Evolutionary conservation across 92 coral and sea anemone genomes (phyloP).

Genomic region (Parazoanthus swiftii): DNA sequence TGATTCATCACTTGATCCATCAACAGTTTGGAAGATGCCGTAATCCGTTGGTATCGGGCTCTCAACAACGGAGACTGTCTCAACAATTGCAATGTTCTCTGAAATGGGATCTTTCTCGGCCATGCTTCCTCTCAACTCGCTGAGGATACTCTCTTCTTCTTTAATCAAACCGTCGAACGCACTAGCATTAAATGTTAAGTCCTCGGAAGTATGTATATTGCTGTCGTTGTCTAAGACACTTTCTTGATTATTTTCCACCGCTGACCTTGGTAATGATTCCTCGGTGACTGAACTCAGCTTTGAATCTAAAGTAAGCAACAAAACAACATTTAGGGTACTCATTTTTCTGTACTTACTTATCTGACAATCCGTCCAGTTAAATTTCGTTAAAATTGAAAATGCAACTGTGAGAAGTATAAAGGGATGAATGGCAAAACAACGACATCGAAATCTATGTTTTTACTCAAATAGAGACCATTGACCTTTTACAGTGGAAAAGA

Average conservation of each 20-base stretch:
- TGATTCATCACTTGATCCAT: slow-evolving; percentile 38
- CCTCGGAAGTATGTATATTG: not conserved
- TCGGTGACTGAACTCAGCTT: slow-evolving; percentile 15
- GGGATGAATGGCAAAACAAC: too few species aligned
- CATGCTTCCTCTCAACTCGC: slow-evolving; percentile 31
- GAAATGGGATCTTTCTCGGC: not conserved
- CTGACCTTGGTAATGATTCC: not conserved
- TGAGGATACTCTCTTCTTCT: slow-evolving; percentile 19
- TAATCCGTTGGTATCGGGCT: slow-evolving; percentile 29
- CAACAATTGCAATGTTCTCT: slow-evolving; percentile 34
- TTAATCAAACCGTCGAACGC: not conserved
- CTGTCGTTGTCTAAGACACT: slow-evolving; percentile 1
- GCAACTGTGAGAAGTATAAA: too few species aligned
- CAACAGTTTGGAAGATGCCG: slow-evolving; percentile 38
- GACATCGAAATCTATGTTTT: too few species aligned
- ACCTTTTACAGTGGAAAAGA: too few species aligned
- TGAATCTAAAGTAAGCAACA: slow-evolving; percentile 8
- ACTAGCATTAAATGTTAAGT: not conserved
- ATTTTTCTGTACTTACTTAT: not conserved
- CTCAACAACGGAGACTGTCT: slow-evolving; percentile 33
- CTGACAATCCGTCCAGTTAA: too few species aligned
- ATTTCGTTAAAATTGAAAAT: too few species aligned
- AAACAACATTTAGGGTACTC: not conserved
- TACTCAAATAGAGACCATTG: too few species aligned
- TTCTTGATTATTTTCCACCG: not conserved